Percentiles rank a stretch among this genome's conserved stretches.
phyloP scores from a whole-genome alignment of 2,113 vertebrate species.

The Phalacrocorax aristotelis region DNA sequence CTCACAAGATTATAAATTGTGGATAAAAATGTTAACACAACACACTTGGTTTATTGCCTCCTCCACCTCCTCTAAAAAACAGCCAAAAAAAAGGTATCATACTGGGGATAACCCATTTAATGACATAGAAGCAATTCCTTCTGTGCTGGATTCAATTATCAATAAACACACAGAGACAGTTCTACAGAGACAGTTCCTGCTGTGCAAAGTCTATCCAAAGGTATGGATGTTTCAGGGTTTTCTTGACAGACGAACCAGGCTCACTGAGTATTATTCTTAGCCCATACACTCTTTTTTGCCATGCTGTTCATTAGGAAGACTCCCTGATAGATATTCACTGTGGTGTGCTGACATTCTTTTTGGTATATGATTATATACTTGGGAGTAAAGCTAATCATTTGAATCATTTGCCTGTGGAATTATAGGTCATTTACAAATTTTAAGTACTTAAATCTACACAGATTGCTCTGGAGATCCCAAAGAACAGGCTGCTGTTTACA shows the following conservation, averaged over 20 bases:
- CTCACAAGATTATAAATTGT: neutral
- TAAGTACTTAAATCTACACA: conserved; percentile 48
- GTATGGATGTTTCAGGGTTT: neutral
- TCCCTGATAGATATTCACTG: neutral
- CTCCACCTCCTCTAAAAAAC: neutral
- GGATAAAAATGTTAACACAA: neutral
- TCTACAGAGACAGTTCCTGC: neutral
- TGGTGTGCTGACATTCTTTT: neutral
- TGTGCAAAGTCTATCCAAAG: neutral
- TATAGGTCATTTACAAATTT: conserved; percentile 54
- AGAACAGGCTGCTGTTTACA: conserved; percentile 60
- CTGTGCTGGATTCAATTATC: neutral
- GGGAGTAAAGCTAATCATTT: neutral
- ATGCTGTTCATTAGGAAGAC: neutral
- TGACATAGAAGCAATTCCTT: conserved; percentile 52
- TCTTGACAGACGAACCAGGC: neutral
- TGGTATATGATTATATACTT: neutral
- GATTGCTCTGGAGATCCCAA: conserved; percentile 47
- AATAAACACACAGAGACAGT: neutral
- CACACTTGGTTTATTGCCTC: neutral
- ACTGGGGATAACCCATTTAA: neutral
- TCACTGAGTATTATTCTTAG: neutral
- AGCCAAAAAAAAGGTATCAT: neutral
- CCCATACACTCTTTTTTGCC: neutral
- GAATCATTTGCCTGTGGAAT: neutral